Evolutionary conservation across 2,113 vertebrate species (phyloP), one percentile per base, ranked within the genome.

Genomic region (Apistogramma diplotaenia): DNA sequence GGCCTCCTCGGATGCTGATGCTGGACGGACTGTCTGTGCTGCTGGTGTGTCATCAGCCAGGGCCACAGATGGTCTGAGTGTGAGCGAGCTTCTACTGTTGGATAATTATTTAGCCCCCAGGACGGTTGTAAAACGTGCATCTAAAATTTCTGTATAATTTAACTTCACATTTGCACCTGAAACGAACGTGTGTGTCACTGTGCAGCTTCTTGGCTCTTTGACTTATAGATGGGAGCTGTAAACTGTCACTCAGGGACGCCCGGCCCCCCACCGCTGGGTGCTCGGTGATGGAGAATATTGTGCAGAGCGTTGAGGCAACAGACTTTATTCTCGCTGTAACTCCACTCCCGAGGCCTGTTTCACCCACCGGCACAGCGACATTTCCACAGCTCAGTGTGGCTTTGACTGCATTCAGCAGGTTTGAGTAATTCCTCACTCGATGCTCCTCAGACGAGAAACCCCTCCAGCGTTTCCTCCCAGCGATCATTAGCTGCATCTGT

Each of bases 1-100:
- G 74, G 81, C 55, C 51, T 59, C 84, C 57, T 72, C 33, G 29
- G 13, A 83, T 53, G 76, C 62, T 6, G 49, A 77, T 73, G 46
- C 71, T 25, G 12, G 43, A 21, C 18, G 33, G 58, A 21, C 23
- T 53, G 27, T 43, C 31, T 51, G 43, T 27, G 25, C 51, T 40
- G 46, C 53, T 79, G 49, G 23, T 55, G 74, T 77, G 76, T 77
- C 27, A 46, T 83, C 78, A 77, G 37, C n/a, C 18, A 56, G 8
- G 16, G 21, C 13, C 5, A 5, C 2, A 11, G 15, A 23, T 59
- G 3, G 0, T 16, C 37, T 57, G 21, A 70, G 29, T 43, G 12
- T 13, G 40, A 51, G 40, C 46, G 40, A 46, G 62, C 0, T 49
- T 49, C 19, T 67, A 27, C 46, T 23, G 61, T 11, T 4, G 62